These are phyloP conservation scores for Thripadectes ignobilis DNA, from an alignment of 2,797 vertebrate species.

Conservation along the genomic window DNA sequence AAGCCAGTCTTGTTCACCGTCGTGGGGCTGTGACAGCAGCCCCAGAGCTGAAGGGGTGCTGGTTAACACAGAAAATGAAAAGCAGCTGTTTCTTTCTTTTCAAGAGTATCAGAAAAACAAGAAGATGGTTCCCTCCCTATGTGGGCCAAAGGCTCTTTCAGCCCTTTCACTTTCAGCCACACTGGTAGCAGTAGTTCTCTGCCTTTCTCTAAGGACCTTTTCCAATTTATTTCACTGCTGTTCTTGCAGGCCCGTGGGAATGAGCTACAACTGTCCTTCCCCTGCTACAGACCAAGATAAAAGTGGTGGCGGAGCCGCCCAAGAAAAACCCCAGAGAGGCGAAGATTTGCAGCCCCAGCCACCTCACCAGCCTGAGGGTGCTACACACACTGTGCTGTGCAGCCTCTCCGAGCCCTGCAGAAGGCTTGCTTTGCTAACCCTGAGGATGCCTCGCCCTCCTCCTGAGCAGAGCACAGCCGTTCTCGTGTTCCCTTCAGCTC, in stretches of 20 bases:
- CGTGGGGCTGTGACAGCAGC: neutral
- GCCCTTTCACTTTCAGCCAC: conserved; percentile 50
- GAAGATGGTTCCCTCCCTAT: neutral
- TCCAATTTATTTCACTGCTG: neutral
- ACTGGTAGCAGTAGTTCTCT: neutral
- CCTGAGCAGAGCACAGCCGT: neutral
- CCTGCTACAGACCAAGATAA: neutral
- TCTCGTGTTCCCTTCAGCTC: fast-evolving
- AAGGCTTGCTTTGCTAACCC: neutral
- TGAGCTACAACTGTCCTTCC: neutral
- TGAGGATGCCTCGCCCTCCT: conserved; percentile 3
- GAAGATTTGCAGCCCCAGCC: neutral
- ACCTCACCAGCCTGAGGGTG: neutral
- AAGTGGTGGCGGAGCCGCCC: neutral
- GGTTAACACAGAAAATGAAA: neutral
- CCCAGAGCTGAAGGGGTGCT: neutral
- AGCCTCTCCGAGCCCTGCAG: neutral
- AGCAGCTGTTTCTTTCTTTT: conserved; percentile 51
- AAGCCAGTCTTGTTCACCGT: neutral
- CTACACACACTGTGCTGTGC: neutral
- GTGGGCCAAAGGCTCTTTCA: conserved; percentile 2
- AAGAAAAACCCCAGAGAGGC: neutral
- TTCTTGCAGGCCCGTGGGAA: neutral
- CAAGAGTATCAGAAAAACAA: conserved; percentile 30
- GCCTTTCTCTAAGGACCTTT: neutral